Conservation (phyloP, 2,113 vertebrate genomes). For the Eupsittula cactorum region DNA sequence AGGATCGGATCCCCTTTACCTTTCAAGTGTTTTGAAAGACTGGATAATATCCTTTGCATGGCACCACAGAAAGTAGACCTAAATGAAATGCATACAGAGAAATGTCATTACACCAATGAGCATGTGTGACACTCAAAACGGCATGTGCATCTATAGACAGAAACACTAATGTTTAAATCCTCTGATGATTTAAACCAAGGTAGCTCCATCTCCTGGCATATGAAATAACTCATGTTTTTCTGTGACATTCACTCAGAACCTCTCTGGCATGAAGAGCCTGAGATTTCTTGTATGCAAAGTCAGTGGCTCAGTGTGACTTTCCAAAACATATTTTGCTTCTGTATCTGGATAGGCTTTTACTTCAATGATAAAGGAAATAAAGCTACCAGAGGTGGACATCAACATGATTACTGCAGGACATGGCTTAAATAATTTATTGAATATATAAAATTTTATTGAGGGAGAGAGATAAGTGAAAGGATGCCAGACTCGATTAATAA, state of each 20-base stretch:
- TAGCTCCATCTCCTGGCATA: not conserved
- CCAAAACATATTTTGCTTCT: not conserved
- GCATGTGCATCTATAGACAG: not conserved
- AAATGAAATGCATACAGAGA: constrained; percentile 38
- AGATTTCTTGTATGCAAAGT: not conserved
- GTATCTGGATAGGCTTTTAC: not conserved
- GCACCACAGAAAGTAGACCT: constrained; percentile 98
- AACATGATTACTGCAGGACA: not conserved
- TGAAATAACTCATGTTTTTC: not conserved
- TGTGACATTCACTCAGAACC: not conserved
- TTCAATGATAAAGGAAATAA: not conserved
- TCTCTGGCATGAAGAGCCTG: not conserved
- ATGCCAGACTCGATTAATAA: not conserved
- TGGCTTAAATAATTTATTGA: not conserved
- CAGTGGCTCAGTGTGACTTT: not conserved
- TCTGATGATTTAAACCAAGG: not conserved
- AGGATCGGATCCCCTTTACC: constrained; percentile 76
- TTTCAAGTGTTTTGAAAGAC: constrained; percentile 94
- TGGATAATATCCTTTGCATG: constrained; percentile 96
- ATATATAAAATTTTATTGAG: not conserved
- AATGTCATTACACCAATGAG: not conserved
- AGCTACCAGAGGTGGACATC: not conserved
- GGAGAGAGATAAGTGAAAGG: not conserved
- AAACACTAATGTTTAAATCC: not conserved
- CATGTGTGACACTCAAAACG: not conserved